Base-by-base conservation (phyloP, 2,888 invertebrate genomes). In the Balanococcus diminutus region DNA sequence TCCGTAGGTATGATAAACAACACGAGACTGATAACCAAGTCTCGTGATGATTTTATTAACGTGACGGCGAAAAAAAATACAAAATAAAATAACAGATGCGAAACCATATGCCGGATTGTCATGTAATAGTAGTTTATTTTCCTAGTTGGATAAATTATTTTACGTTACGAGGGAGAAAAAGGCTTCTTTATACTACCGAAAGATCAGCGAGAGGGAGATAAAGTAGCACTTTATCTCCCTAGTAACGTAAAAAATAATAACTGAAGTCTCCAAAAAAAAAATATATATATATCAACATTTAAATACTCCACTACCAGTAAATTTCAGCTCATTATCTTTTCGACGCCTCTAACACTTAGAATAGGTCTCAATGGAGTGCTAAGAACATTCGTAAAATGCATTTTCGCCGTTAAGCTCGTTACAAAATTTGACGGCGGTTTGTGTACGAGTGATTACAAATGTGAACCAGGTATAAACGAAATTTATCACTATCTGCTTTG, bases 41-140 rank as follows among this genome's bases (percentile, higher is more conserved):
- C 14, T 19, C 14, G 67, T 4, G 25, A 16, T 28, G 16, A 67
- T 28, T 67, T 67, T 31, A 19, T 56, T 56, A 28, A 67, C 16
- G 67, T 14, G 46, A 14, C 36, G 8, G 8, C 4, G 36, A n/a
- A 56, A 22, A 14, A 56, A 1, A 56, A 22, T 22, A 56, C 9
- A 67, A 9, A 67, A 67, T 28, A 67, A n/a, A n/a, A 19, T 36
- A 19, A 79, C 75, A 79, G 75, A 36, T 79, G 75, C 75, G 36
- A 79, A 79, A 79, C 75, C 75, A 79, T 79, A 79, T 79, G 75
- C 22, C 9, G 56, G n/a, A n/a, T n/a, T n/a, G n/a, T n/a, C n/a
- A n/a, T n/a, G n/a, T n/a, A n/a, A n/a, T n/a, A n/a, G n/a, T n/a
- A n/a, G n/a, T n/a, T n/a, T n/a, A n/a, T n/a, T n/a, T n/a, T n/a